A percentile compares a stretch with the other conserved stretches of the same genome.
These are phyloP conservation scores for Paramormyrops kingsleyae DNA, from an alignment of 2,113 vertebrate species.

Conservation along the genomic window DNA sequence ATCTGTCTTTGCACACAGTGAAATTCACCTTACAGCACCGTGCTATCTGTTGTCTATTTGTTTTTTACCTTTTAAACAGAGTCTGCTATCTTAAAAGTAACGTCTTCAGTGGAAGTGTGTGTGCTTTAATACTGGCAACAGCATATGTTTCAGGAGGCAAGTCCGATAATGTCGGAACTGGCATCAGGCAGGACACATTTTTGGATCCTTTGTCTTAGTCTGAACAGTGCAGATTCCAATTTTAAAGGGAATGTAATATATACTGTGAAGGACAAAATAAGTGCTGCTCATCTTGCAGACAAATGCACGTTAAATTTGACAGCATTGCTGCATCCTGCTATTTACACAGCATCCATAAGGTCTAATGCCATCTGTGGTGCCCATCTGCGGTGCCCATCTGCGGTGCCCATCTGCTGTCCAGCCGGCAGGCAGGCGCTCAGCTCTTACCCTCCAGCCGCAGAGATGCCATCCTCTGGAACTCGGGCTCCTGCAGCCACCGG, in stretches of 20 bases:
- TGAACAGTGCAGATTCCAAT: not conserved
- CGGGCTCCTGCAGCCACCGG: slow-evolving; percentile 75
- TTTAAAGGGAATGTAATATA: not conserved
- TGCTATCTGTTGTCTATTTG: not conserved
- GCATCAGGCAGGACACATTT: not conserved
- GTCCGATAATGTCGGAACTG: not conserved
- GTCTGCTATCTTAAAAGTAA: not conserved
- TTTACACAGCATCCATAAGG: not conserved
- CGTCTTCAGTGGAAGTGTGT: not conserved
- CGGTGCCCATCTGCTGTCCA: not conserved
- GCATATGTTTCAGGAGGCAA: not conserved
- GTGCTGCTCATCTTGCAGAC: not conserved
- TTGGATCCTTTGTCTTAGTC: not conserved
- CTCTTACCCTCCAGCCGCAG: slow-evolving; percentile 75
- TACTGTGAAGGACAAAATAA: not conserved
- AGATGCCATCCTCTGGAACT: slow-evolving; percentile 76
- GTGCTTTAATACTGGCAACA: not conserved
- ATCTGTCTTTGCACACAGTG: not conserved
- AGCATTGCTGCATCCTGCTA: not conserved
- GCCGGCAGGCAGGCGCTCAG: not conserved
- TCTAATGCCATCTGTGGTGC: not conserved
- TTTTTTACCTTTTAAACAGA: not conserved
- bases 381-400: too few species aligned
- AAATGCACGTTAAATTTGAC: not conserved
- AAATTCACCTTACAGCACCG: not conserved